A percentile compares a stretch with the other conserved stretches of the same genome.
phyloP scores from a whole-genome alignment of 2,113 vertebrate species.

The Aphelocoma coerulescens region DNA sequence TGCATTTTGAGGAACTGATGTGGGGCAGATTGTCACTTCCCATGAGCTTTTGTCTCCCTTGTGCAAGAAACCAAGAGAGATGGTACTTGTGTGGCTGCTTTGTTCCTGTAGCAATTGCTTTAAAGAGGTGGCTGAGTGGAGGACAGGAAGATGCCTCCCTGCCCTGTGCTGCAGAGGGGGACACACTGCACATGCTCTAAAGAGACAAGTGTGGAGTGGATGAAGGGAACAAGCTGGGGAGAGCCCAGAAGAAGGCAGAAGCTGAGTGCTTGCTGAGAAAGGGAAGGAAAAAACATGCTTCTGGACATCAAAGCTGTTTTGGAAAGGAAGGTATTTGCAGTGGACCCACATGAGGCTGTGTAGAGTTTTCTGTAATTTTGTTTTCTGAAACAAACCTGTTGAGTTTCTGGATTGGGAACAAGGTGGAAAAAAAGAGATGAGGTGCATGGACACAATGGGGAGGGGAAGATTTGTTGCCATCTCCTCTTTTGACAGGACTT shows the following conservation, averaged over 20 bases:
- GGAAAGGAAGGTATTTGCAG: neutral
- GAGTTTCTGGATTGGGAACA: neutral
- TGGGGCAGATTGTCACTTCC: neutral
- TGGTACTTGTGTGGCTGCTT: neutral
- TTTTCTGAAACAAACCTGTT: neutral
- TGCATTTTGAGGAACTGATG: neutral
- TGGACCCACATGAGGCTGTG: neutral
- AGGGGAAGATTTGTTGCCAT: neutral
- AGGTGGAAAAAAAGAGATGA: neutral
- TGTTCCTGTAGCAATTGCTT: neutral
- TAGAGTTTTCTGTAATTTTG: neutral
- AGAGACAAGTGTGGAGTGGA: neutral
- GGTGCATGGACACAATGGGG: neutral
- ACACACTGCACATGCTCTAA: rapidly evolving
- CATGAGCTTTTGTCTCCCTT: neutral
- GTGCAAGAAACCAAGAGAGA: neutral
- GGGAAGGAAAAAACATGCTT: neutral
- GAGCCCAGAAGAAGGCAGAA: neutral
- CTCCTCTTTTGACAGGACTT: neutral
- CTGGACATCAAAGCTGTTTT: neutral
- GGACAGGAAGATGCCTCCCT: neutral
- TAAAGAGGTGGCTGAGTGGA: neutral
- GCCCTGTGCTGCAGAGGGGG: neutral
- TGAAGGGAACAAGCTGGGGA: neutral
- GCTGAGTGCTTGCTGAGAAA: neutral